Evolutionary conservation across 2,113 vertebrate genomes (phyloP).

Genomic region (Micromys minutus): DNA sequence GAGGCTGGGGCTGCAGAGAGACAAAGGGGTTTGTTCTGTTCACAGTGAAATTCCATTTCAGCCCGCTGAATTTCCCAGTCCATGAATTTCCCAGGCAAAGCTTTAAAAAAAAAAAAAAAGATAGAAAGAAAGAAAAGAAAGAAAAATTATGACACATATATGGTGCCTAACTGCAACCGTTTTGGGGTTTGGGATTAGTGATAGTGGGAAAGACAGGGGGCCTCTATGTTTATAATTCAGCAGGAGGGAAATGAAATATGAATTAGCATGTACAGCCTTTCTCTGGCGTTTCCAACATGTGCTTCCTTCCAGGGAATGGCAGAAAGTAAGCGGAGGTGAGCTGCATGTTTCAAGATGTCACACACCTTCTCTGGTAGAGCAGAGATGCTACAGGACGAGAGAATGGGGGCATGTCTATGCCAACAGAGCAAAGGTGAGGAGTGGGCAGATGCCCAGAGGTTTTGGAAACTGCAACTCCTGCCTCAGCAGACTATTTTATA

Average conservation of each 20-base stretch:
- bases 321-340: background rate
- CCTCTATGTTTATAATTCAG: background rate
- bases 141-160: too few relatives aligned
- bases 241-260: background rate
- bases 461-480: background rate
- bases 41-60: background rate
- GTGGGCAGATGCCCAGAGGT: background rate
- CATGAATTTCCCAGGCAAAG: background rate
- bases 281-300: background rate
- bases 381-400: background rate
- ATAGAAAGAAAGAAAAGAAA: too few relatives aligned
- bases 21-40: background rate
- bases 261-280: background rate
- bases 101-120: background rate
- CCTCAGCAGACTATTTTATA: background rate
- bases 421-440: background rate
- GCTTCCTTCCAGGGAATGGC: background rate
- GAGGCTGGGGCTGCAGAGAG: background rate
- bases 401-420: background rate
- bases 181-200: background rate
- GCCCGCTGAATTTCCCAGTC: background rate
- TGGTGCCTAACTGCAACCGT: too few relatives aligned
- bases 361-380: background rate
- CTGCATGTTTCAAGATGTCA: background rate
- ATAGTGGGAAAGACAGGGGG: accelerated